Base-by-base conservation (phyloP, 2,797 vertebrate species). In the Lindbergichthys nudifrons region DNA sequence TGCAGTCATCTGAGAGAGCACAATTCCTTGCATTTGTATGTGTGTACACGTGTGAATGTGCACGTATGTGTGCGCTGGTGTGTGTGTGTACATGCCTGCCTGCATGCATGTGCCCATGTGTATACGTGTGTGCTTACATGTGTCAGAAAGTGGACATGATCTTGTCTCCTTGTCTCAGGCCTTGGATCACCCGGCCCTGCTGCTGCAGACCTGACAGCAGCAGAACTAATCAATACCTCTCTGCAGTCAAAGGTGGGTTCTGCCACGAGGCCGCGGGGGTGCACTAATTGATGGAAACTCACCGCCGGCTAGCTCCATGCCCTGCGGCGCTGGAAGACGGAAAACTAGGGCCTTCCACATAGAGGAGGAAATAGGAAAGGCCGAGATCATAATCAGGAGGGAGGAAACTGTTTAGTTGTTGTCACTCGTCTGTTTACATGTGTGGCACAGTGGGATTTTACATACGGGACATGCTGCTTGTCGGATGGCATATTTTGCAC, bases 251-350 rank as follows among this genome's bases (percentile, higher is more conserved):
- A 96, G 82, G 88, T 93, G 93, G 91, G 91, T 88, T 89, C 89
- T 92, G 92, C 91, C 91, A 92, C 16, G 90, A 85, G 91, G 91
- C 92, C 82, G 91, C 95, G 88, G 96, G 95, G 95, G 93, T 95
- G 94, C 92, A 90, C 96, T 98, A 98, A 98, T 98, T 98, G 97
- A 98, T 96, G 95, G 95, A 95, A 96, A 96, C 96, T 95, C 94
- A 96, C 95, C 96, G 94, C 93, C 92, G 94, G 95, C 96, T 96
- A 95, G 89, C 92, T 93, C 81, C 88, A 91, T 89, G 91, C 96
- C 97, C 97, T 95, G 92, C 30, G 96, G 97, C 96, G 94, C 95
- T 96, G 89, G 92, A 93, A 95, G 93, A 88, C 74, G 70, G 91
- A 87, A 86, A 85, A 87, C 82, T 75, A 75, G 87, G 92, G 83